Base-by-base conservation (phyloP, 1,140 invertebrate species). In the Bombus impatiens region DNA sequence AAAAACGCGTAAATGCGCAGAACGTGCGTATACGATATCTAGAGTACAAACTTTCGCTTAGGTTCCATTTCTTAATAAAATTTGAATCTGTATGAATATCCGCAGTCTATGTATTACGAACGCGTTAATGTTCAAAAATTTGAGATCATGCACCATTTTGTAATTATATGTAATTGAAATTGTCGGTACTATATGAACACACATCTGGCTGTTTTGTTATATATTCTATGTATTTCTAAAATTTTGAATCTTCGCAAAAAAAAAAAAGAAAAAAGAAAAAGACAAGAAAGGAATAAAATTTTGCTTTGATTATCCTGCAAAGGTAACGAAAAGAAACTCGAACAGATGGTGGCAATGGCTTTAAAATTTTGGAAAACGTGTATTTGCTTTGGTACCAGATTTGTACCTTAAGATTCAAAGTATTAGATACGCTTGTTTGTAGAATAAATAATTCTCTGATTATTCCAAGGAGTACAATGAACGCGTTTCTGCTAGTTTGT, bases 401-500 rank as follows among this genome's bases (percentile, higher is more conserved):
- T 28, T 40, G 25, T 70, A 40, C 9, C 10, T 71, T 12, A n/a
- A 3, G 28, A 40, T 37, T 28, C 40, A 12, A 12, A 25, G 22
- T 68, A 68, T 37, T 35, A 35, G n/a, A 32, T 68, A 22, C 32
- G 18, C 18, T 15, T 25, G 18, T 25, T 28, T 13, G 25, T 44
- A 9, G 40, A 42, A 22, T 28, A 32, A 62, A 25, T 74, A 25
- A 68, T 80, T 67, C 40, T 80, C 75, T 59, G 53, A 4, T 84
- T 84, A 40, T 71, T 47, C 22, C 9, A n/a, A 68, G 10, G 18
- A 72, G n/a, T 44, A 37, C n/a, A 44, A 37, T 10, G 28, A 77
- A 68, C 62, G 62, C 44, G 74, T 77, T 67, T 78, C 35, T 67
- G 35, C 25, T 37, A 32, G 67, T 22, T 78, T 78, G 28, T 32